Conservation (phyloP, 2,113 vertebrate genomes). For the Etheostoma cragini region DNA sequence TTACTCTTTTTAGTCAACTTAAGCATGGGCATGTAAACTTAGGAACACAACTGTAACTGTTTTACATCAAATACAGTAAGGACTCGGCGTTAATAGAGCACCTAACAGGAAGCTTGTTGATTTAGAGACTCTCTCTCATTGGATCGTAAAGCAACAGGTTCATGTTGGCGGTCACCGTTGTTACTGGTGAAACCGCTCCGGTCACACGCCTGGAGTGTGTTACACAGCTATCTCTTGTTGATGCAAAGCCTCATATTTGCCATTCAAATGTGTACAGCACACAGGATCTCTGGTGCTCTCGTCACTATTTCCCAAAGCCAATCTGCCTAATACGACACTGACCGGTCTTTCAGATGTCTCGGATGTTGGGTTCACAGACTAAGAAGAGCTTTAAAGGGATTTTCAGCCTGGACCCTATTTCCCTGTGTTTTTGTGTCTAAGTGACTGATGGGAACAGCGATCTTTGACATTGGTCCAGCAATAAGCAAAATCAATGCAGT, state of each 20-base stretch:
- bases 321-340: conserved; percentile 1
- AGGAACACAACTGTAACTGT: too few species aligned
- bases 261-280: conserved; percentile 55
- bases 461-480: too few species aligned
- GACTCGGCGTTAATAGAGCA: too few species aligned
- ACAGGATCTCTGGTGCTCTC: not conserved
- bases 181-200: not conserved
- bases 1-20: too few species aligned
- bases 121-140: rapidly evolving
- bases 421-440: too few species aligned
- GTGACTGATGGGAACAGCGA: too few species aligned
- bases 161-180: not conserved
- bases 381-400: too few species aligned
- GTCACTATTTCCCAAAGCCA: not conserved
- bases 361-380: not conserved
- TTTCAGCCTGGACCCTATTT: too few species aligned
- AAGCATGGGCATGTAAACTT: too few species aligned
- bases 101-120: not conserved
- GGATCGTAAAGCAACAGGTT: not conserved
- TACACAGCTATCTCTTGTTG: conserved; percentile 3
- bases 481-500: too few species aligned
- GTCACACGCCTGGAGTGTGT: not conserved
- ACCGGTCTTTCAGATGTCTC: not conserved
- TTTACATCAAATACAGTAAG: too few species aligned
- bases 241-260: conserved; percentile 63